Base-by-base conservation (phyloP, 1,140 invertebrate genomes). In the Pentalonia nigronervosa region DNA sequence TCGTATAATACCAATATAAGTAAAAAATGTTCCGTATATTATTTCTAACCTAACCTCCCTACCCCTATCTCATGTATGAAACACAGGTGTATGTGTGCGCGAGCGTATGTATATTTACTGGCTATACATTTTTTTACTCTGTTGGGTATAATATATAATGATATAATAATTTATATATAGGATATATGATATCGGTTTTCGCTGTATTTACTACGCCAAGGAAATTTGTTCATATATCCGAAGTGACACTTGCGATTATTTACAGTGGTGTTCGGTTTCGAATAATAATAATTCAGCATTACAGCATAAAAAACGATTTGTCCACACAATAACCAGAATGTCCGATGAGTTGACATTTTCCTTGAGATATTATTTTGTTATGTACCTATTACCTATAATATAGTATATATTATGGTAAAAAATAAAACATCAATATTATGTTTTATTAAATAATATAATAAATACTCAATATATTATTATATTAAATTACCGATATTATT, bases 131-230 rank as follows among this genome's bases (percentile, higher is more conserved):
- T 83, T 81, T n/a, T 47, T 47, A 87, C 6, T n/a, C 25, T 21
- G 45, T 48, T 20, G 45, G 30, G 30, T 45, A 48, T 83, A 41
- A 23, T 41, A 41, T 83, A 41, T 81, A 34, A 81, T 81, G 34
- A 81, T 81, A 81, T 30, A 67, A 67, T 7, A 4, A 67, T 67
- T 67, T 53, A 41, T 41, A 41, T n/a, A n/a, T 41, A 84, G 83
- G 83, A 84, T 47, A 87, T 87, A 47, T 47, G 84, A 87, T 87
- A 87, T 87, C 45, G 14, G 45, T 87, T 87, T 87, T 87, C 23
- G 25, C 25, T n/a, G 6, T 76, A 76, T 30, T 76, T 76, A 47
- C 84, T 30, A 86, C n/a, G 45, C 25, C 84, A n/a, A 47, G 17
- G 25, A 87, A 47, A 87, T 87, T 47, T n/a, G 45, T 48, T 87